phyloP scores from a whole-genome alignment of 2,888 invertebrate species.

The Drosophila mayaguana region DNA sequence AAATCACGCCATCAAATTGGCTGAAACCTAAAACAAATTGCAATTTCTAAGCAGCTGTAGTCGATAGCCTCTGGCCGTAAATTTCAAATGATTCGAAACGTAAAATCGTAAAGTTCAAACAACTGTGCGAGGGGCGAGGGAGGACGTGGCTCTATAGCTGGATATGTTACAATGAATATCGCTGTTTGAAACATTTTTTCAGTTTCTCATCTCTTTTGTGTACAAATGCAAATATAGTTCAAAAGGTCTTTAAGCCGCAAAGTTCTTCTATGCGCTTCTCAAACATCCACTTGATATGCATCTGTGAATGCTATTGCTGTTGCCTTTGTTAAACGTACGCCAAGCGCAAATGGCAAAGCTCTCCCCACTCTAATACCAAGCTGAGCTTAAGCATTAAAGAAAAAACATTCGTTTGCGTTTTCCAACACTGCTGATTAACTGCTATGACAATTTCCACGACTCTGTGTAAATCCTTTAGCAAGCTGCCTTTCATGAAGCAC shows the following conservation, averaged over 20 bases:
- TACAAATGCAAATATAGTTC: slow-evolving; percentile 43
- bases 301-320: background rate
- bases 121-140: background rate
- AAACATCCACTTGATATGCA: background rate
- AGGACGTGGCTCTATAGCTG: background rate
- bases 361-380: background rate
- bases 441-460: background rate
- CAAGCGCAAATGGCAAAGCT: background rate
- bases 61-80: slow-evolving; percentile 26
- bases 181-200: slow-evolving; percentile 8
- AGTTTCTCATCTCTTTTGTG: background rate
- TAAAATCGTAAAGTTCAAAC: slow-evolving; percentile 58
- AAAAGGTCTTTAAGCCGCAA: slow-evolving; percentile 31
- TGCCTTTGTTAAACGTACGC: background rate
- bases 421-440: slow-evolving; percentile 4
- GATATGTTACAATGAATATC: slow-evolving; percentile 19
- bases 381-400: background rate
- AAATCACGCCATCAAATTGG: slow-evolving; percentile 30
- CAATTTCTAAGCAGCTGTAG: slow-evolving; percentile 50
- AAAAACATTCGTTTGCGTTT: background rate
- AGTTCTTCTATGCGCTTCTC: slow-evolving; percentile 12
- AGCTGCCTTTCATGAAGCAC: slow-evolving; percentile 9
- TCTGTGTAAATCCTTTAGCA: slow-evolving; percentile 27
- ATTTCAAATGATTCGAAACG: slow-evolving; percentile 58
- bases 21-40: slow-evolving; percentile 34